A percentile compares a stretch with the other conserved stretches of the same genome.
Conservation (phyloP, 2,113 vertebrate species). For the Willisornis vidua region DNA sequence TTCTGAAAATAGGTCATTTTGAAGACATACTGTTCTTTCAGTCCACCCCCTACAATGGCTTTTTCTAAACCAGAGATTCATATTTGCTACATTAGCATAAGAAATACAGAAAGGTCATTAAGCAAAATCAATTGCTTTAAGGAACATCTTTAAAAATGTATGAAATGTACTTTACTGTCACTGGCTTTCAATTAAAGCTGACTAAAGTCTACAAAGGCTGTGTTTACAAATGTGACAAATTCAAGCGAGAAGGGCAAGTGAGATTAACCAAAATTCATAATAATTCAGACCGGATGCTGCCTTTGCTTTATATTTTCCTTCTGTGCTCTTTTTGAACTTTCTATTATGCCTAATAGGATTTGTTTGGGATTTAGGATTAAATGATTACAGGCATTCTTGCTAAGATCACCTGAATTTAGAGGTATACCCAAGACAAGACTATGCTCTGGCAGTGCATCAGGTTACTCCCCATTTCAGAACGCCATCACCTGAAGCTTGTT, state of each 20-base stretch:
- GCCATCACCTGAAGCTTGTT: neutral
- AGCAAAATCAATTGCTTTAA: constrained; percentile 27
- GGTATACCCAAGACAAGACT: neutral
- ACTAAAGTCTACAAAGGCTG: neutral
- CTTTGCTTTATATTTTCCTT: neutral
- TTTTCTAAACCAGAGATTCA: neutral
- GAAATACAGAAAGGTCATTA: constrained; percentile 11
- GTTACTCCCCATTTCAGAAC: neutral
- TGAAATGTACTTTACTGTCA: neutral
- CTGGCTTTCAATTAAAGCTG: constrained; percentile 33
- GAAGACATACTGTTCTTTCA: neutral
- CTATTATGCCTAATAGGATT: neutral
- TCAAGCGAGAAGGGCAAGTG: neutral
- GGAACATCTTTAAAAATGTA: neutral
- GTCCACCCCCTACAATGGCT: neutral
- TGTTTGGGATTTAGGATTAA: neutral
- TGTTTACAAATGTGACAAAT: neutral
- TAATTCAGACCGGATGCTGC: neutral
- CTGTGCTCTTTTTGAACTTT: neutral
- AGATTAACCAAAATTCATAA: neutral
- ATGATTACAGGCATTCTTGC: neutral
- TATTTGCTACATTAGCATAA: neutral
- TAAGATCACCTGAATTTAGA: neutral
- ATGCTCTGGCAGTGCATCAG: neutral
- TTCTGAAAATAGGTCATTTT: constrained; percentile 27